Base-by-base conservation (phyloP, 1,140 invertebrate species). In the Nilaparvata lugens region DNA sequence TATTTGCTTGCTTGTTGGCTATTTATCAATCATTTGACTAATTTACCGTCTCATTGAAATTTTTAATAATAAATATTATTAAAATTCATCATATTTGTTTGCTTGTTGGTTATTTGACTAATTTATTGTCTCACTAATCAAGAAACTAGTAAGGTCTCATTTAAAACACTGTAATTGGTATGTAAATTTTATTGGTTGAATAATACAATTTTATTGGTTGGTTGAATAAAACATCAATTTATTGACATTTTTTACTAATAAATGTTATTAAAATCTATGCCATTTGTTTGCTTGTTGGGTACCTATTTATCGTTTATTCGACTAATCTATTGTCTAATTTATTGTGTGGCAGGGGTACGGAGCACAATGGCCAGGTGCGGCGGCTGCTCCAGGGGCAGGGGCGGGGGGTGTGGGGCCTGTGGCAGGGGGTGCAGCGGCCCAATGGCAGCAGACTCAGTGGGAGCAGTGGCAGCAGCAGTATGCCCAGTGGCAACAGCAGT, bases 391-490 rank as follows among this genome's bases (percentile, higher is more conserved):
- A 88, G 69, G 86, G 87, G 67, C 88, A 86, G 86, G 79, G 85
- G 56, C 86, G 89, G 66, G 89, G 87, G 84, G 86, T 88, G 68
- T 85, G 87, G 66, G 87, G 1, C 9, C 42, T n/a, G 86, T 79
- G 85, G 56, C 86, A 89, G 66, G 89, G 87, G 84, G 86, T 88
- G 68, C 85, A 87, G 66, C 87, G 1, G 16, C 42, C 59, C 86
- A 89, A 69, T 84, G 87, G 64, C 86, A 89, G 70, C 86, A 88
- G 87, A 80, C 87, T 56, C 87, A 90, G 67, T 91, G 88, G 88
- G 80, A 85, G 31, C 85, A 86, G 63, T 90, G 88, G 85, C 87
- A 90, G 69, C 86, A 88, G 67, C 87, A 90, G 67, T 90, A 88
- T 70, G 82, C 86, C 43, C 87, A 89, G 67, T 91, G 88, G 88